Base-by-base conservation (phyloP, 2,113 vertebrate genomes). In the Sula dactylatra region DNA sequence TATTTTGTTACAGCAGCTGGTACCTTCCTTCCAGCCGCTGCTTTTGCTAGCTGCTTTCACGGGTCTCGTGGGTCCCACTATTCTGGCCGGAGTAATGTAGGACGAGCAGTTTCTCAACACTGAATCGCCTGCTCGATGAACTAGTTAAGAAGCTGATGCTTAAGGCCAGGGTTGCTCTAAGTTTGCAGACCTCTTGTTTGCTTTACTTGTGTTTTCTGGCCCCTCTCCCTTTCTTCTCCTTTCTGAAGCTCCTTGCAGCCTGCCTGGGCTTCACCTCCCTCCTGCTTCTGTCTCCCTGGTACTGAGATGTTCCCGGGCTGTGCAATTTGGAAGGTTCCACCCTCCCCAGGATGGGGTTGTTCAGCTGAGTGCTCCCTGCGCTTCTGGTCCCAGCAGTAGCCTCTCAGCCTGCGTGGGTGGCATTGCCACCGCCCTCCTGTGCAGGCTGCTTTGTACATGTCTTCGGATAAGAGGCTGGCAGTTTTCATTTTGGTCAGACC, bases 391-490 rank as follows among this genome's bases (percentile, higher is more conserved):
- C 54, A 54, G 50, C 61, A 73, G 59, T 12, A 17, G 25, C 64
- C 27, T 16, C 65, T 76, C 15, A 24, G 13, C 27, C 25, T 11
- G 29, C 1, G 5, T 32, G 47, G 20, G 3, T 49, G 42, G 44
- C 26, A 4, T 31, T 40, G 26, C 36, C 0, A 1, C n/a, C 55
- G 42, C 25, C 31, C 25, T 82, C 0, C 2, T 64, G 2, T 25
- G 12, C 49, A 22, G 44, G 10, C 17, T 80, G 56, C 52, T 74
- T 82, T 86, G 6, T 36, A 10, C 13, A 0, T 29, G 6, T 42
- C 47, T 55, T 20, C 44, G 56, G 70, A 18, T 3, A 15, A 34
- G n/a, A 71, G 40, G n/a, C 56, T 83, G 62, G 13, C 14, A 6
- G 7, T 6, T 86, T 65, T 58, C 6, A 12, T 45, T 88, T 69